These are phyloP conservation scores for Garra rufa DNA, from an alignment of 2,113 vertebrate genomes.

Conservation along the genomic window DNA sequence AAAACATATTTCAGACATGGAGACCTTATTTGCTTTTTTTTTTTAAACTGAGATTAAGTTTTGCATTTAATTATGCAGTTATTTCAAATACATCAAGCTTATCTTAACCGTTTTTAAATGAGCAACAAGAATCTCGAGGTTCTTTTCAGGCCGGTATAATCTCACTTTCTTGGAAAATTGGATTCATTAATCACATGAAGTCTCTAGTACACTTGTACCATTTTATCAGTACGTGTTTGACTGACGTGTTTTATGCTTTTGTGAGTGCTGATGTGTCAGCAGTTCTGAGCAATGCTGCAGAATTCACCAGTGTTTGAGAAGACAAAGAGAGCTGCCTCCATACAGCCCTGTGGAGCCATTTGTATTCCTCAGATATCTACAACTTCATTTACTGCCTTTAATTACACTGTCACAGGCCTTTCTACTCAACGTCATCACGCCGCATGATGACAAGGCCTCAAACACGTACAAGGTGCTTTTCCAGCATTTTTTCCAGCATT, in stretches of 20 bases:
- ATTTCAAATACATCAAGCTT: background rate
- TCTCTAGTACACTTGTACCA: background rate
- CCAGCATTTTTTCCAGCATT: background rate
- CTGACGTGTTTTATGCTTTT: conserved; percentile 35
- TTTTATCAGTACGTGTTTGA: conserved; percentile 35
- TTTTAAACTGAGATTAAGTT: background rate
- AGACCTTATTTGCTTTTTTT: background rate
- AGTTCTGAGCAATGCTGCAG: background rate
- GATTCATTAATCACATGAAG: background rate
- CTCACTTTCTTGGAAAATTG: conserved; percentile 3
- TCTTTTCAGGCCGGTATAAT: background rate
- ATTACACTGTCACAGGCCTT: conserved; percentile 51
- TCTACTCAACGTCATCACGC: conserved; percentile 42
- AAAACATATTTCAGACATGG: background rate
- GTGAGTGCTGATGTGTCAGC: conserved; percentile 29
- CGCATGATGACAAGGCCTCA: background rate
- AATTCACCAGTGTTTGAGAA: conserved; percentile 2
- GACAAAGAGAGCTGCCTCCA: conserved; percentile 14
- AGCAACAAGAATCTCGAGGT: conserved; percentile 8
- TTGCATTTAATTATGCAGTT: background rate
- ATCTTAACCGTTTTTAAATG: conserved; percentile 6
- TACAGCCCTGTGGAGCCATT: conserved; percentile 30
- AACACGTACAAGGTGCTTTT: background rate
- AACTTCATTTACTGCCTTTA: conserved; percentile 51
- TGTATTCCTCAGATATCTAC: conserved; percentile 45